phyloP scores from a whole-genome alignment of 23 tunicate genomes.

The Ascidia mentula region DNA sequence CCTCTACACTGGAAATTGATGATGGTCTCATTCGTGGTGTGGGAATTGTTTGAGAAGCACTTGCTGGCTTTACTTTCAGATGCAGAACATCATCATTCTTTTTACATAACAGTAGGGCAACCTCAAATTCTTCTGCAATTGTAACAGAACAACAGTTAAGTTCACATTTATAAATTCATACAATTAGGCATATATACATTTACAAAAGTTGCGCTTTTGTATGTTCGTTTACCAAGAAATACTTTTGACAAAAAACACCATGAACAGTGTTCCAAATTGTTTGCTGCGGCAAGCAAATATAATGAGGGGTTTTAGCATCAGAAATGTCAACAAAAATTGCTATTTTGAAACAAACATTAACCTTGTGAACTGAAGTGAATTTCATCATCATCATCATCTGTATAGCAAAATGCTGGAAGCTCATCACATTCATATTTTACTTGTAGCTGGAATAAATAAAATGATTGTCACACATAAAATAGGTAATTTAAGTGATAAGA shows the following conservation, averaged over 20 bases:
- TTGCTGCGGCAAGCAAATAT: too few relatives aligned
- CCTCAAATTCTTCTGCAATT: not conserved
- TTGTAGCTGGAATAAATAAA: slow-evolving; percentile 37
- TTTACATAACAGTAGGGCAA: slow-evolving; percentile 15
- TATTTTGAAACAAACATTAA: too few relatives aligned
- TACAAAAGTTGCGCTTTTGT: too few relatives aligned
- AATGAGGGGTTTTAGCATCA: too few relatives aligned
- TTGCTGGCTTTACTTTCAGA: not conserved
- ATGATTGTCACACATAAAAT: not conserved
- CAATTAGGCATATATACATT: too few relatives aligned
- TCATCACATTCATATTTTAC: slow-evolving; percentile 48
- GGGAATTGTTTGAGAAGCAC: not conserved
- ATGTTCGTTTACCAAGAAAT: too few relatives aligned
- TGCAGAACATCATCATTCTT: slow-evolving; percentile 44
- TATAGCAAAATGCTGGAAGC: slow-evolving; percentile 35
- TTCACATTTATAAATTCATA: too few relatives aligned
- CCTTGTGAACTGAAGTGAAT: slow-evolving; percentile 66
- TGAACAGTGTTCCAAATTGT: too few relatives aligned
- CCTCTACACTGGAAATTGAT: not conserved
- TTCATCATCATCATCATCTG: slow-evolving; percentile 68
- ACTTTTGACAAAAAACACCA: too few relatives aligned
- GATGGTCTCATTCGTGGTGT: not conserved
- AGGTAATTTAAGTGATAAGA: too few relatives aligned
- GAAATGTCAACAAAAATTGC: too few relatives aligned
- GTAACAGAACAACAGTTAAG: too few relatives aligned